Evolutionary conservation across 2,113 vertebrate genomes (phyloP), one percentile per base, ranked within the genome.

Genomic region (Cheilinus undulatus): DNA sequence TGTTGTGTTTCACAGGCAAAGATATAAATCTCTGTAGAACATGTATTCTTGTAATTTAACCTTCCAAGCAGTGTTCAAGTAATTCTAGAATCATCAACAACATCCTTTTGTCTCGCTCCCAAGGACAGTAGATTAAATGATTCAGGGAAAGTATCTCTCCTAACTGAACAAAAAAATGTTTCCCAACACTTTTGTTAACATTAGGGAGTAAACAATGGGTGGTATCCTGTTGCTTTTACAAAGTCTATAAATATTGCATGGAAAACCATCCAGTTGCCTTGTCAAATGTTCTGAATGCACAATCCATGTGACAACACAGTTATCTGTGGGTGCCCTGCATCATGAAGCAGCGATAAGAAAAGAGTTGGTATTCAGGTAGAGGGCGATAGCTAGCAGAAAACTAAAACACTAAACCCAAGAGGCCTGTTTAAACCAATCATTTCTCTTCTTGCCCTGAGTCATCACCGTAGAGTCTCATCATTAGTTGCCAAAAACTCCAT

Each of bases 111-210:
- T 81, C 76, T 81, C 42, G 20, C 54, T 74, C 76, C 85, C 83
- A 85, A 89, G 85, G 85, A 87, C 83, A 75, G 75, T 23, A 50
- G 42, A 73, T 86, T 88, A 86, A 90, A 90, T 86, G 81, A 87
- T 89, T 86, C 73, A 88, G 69, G 50, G 64, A 76, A 66, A 66
- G 51, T 75, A 61, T 82, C 86, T 79, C 42, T 42, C 7, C 3
- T 32, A 40, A 70, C 69, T 68, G 22, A 1, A 17, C 43, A 58
- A 54, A 56, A 52, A 65, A 26, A 1, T 5, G 20, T 78, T 76
- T 46, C 38, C 30, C 28, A 42, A 57, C 15, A 30, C 32, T 60
- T 69, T 54, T 60, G 50, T 51, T 19, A 71, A 73, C 54, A 65
- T 67, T 53, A 64, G 61, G 51, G 64, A 74, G 77, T 30, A 76